These are phyloP conservation scores for Ceratothoa steindachneri DNA, from an alignment of 2,888 invertebrate species.

Conservation along the genomic window DNA sequence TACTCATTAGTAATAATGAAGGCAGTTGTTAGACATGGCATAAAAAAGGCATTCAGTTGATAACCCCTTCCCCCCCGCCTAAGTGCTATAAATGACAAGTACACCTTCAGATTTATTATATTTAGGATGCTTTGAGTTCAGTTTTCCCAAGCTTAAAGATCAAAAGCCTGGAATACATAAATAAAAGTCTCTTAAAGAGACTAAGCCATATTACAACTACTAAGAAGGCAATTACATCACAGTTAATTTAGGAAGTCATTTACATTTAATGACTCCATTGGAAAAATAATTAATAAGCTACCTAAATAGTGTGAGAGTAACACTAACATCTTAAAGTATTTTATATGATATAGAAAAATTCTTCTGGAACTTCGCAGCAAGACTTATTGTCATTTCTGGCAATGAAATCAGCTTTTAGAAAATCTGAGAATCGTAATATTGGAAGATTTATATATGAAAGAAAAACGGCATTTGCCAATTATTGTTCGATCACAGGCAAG, in stretches of 20 bases:
- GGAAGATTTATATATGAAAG: not conserved
- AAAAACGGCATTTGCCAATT: not conserved
- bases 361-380: too few relatives aligned
- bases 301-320: too few relatives aligned
- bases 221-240: not conserved
- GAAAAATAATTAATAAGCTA: too few relatives aligned
- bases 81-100: too few relatives aligned
- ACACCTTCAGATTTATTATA: too few relatives aligned
- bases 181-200: not conserved
- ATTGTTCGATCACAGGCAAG: slow-evolving; percentile 38
- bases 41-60: not conserved
- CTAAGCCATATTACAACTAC: not conserved
- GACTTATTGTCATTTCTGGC: too few relatives aligned
- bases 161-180: not conserved
- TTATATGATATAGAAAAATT: too few relatives aligned
- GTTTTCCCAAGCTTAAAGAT: too few relatives aligned
- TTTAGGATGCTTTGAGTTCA: too few relatives aligned
- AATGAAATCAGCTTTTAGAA: not conserved
- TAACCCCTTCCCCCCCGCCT: too few relatives aligned
- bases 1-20: not conserved
- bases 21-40: not conserved
- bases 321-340: too few relatives aligned
- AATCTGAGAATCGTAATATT: not conserved
- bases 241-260: not conserved
- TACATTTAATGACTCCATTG: not conserved